phyloP scores from a whole-genome alignment of 2,113 vertebrate species.

The Phyllostomus hastatus region DNA sequence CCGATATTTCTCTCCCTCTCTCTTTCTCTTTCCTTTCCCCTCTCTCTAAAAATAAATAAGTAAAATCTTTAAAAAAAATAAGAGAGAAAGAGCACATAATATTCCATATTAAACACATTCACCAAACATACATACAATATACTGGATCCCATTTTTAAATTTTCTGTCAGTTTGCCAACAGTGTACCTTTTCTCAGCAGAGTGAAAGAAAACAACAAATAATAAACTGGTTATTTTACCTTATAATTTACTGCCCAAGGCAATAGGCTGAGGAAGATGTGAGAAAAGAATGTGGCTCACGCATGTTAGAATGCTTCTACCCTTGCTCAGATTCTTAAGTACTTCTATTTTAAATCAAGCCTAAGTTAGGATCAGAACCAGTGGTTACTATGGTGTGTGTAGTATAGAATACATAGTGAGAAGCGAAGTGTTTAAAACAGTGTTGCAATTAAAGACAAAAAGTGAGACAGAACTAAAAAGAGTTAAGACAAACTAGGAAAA shows the following conservation, averaged over 20 bases:
- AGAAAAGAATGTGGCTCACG: slow-evolving; percentile 56
- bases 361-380: slow-evolving; percentile 31
- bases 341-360: slow-evolving; percentile 62
- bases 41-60: no score
- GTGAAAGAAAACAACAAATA: slow-evolving; percentile 52
- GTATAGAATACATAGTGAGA: slow-evolving; percentile 42
- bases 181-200: slow-evolving; percentile 3
- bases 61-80: no score
- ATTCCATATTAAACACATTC: background rate
- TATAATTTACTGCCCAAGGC: slow-evolving; percentile 22
- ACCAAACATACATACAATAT: background rate
- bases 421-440: slow-evolving; percentile 42
- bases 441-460: slow-evolving; percentile 44
- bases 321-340: slow-evolving; percentile 9
- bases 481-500: background rate
- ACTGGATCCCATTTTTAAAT: slow-evolving; percentile 40
- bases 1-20: no score
- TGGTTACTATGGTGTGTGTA: slow-evolving; percentile 49
- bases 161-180: slow-evolving; percentile 25
- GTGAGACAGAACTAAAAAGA: background rate
- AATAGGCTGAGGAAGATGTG: slow-evolving; percentile 17
- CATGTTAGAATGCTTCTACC: background rate
- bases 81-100: background rate
- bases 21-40: no score
- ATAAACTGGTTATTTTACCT: slow-evolving; percentile 53